phyloP scores from a whole-genome alignment of 1,140 invertebrate species.

The Eufriesea mexicana region DNA sequence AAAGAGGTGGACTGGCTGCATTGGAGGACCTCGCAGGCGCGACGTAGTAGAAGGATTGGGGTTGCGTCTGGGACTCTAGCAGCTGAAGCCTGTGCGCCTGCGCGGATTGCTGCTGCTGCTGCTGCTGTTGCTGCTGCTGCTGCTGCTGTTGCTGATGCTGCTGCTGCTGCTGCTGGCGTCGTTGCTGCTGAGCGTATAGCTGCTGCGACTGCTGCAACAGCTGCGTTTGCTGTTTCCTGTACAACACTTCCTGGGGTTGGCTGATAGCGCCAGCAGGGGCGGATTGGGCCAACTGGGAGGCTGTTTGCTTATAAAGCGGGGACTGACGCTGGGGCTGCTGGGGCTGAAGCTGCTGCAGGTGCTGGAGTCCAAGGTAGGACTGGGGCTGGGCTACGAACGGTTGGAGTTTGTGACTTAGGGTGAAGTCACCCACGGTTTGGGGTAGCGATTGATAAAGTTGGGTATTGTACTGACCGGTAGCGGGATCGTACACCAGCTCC shows the following conservation, averaged over 20 bases:
- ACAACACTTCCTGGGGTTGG: constrained; percentile 85
- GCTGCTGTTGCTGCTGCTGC: constrained; percentile 86
- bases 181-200: constrained; percentile 87
- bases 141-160: constrained; percentile 86
- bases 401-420: constrained; percentile 88
- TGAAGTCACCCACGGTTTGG: constrained; percentile 87
- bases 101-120: constrained; percentile 82
- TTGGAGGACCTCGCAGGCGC: constrained; percentile 60
- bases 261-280: constrained; percentile 62
- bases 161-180: constrained; percentile 85
- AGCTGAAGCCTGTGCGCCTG: constrained; percentile 79
- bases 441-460: constrained; percentile 90
- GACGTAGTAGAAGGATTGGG: constrained; percentile 87
- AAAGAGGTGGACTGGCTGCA: constrained; percentile 71
- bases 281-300: constrained; percentile 80
- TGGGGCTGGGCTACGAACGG: constrained; percentile 87
- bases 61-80: constrained; percentile 77
- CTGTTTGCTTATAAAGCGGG: constrained; percentile 73
- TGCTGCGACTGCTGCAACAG: constrained; percentile 88
- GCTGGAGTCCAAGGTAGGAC: constrained; percentile 72
- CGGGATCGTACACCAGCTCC: constrained; percentile 89
- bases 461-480: constrained; percentile 91
- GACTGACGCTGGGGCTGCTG: constrained; percentile 61
- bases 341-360: constrained; percentile 64
- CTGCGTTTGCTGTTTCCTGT: constrained; percentile 88